Conservation (phyloP, 2,113 vertebrate species). For the Aegotheles bennettii region DNA sequence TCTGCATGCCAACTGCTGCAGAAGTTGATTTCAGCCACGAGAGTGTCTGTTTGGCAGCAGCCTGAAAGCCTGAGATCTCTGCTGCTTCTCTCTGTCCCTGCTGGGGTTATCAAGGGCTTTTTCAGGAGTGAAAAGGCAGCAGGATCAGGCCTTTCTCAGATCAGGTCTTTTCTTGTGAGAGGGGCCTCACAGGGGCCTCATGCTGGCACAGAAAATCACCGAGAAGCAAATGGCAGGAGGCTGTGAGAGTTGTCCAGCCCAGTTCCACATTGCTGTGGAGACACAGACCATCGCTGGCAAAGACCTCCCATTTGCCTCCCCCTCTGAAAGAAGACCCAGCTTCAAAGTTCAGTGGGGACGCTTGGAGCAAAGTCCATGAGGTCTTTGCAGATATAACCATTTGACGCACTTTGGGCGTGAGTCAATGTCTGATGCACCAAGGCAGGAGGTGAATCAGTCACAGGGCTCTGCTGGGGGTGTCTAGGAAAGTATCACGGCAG, state of each 20-base stretch:
- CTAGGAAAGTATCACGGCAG: not conserved
- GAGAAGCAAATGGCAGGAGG: not conserved
- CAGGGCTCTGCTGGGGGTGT: constrained; percentile 29
- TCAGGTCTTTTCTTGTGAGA: not conserved
- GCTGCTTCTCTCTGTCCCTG: not conserved
- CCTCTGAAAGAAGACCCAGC: not conserved
- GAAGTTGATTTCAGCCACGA: not conserved
- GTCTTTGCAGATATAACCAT: not conserved
- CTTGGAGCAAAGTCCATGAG: not conserved
- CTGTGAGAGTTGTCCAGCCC: not conserved
- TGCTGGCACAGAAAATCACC: not conserved
- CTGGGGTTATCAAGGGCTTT: not conserved
- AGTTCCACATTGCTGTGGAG: fast-evolving
- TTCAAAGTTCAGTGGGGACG: not conserved
- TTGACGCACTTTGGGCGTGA: constrained; percentile 15
- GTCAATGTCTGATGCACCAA: constrained; percentile 38
- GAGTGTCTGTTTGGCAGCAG: not conserved
- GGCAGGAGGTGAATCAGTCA: constrained; percentile 49
- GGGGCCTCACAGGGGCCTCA: not conserved
- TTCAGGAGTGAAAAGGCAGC: not conserved
- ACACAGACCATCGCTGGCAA: not conserved
- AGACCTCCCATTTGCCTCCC: not conserved
- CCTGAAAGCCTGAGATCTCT: not conserved
- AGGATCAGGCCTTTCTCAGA: not conserved
- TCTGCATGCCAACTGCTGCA: not conserved